These are phyloP conservation scores for Amniataba percoides DNA, from an alignment of 2,797 vertebrate genomes.

Conservation along the genomic window DNA sequence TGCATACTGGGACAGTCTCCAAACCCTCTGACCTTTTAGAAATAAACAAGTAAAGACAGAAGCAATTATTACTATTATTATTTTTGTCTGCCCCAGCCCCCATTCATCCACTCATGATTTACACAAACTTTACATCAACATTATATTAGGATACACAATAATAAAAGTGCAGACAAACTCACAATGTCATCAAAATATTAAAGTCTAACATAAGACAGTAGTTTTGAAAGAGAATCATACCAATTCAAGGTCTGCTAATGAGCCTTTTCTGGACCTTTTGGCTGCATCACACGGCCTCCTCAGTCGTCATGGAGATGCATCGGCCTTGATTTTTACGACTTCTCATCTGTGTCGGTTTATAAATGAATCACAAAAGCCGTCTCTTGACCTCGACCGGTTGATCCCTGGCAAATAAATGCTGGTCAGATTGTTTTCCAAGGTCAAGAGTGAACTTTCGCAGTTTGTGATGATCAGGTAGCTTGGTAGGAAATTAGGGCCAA, in stretches of 20 bases:
- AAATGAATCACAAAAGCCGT: not conserved
- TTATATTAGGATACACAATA: no score
- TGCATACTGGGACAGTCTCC: constrained; percentile 15
- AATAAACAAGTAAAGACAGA: not conserved
- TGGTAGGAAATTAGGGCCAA: not conserved
- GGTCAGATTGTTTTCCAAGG: not conserved
- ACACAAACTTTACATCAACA: not conserved
- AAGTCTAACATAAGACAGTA: not conserved
- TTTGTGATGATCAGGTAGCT: not conserved
- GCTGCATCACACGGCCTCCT: not conserved
- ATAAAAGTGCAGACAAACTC: no score
- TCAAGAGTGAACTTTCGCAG: not conserved
- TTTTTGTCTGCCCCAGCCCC: not conserved
- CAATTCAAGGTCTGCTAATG: not conserved
- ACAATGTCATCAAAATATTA: no score
- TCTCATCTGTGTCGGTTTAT: not conserved
- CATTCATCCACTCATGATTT: not conserved
- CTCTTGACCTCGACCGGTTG: not conserved
- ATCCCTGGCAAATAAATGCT: not conserved
- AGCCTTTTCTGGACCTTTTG: not conserved
- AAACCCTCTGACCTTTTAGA: not conserved
- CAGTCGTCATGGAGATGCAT: not conserved
- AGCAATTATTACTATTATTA: not conserved
- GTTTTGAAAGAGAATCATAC: not conserved
- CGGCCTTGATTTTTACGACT: not conserved